phyloP scores from a whole-genome alignment of 2,113 vertebrate genomes.

The Gobio gobio region DNA sequence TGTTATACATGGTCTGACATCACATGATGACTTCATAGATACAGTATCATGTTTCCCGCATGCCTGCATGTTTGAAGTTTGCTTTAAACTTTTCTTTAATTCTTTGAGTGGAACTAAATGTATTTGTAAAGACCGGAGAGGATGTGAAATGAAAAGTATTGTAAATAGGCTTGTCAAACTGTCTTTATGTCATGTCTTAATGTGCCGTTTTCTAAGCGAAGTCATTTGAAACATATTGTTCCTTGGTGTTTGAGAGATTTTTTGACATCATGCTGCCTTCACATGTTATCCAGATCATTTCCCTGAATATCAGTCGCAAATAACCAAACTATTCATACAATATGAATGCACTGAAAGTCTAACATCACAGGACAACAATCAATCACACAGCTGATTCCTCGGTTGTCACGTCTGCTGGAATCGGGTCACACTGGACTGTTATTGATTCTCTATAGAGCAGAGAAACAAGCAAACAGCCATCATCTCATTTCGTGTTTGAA shows the following conservation, averaged over 20 bases:
- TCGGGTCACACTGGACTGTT: neutral
- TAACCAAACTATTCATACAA: neutral
- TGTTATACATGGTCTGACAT: neutral
- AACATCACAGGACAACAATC: neutral
- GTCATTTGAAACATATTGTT: neutral
- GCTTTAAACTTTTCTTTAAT: conserved; percentile 1
- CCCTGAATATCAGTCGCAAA: neutral
- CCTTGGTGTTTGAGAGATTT: neutral
- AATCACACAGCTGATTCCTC: neutral
- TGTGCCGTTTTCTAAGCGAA: neutral
- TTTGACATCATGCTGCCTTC: neutral
- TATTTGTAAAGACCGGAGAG: neutral
- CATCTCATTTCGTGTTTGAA: too few relatives aligned
- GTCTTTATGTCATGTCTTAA: neutral
- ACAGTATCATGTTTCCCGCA: neutral
- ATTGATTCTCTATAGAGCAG: neutral
- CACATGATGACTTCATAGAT: neutral
- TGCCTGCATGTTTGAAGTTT: neutral
- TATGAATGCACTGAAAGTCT: neutral
- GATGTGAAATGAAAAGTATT: neutral
- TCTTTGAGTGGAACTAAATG: neutral
- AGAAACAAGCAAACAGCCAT: too few relatives aligned
- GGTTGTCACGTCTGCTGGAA: neutral
- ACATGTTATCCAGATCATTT: neutral
- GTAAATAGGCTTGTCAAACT: neutral